Conservation (phyloP, 2,113 vertebrate genomes). For the Pristiophorus japonicus region DNA sequence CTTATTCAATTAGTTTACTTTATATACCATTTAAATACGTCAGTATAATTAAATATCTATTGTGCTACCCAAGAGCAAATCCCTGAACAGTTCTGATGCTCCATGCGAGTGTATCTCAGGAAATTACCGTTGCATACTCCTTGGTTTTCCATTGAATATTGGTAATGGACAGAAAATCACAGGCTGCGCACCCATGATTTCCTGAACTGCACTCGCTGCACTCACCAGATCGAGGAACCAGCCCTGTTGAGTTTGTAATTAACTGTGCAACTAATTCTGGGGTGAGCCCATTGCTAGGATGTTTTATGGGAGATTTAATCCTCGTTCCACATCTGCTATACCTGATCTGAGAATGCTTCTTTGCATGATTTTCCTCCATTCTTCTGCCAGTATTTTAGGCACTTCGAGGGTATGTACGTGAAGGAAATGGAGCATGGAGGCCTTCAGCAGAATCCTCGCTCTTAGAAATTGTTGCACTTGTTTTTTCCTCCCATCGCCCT, state of each 20-base stretch:
- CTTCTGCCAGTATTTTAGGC: not conserved
- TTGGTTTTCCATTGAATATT: not conserved
- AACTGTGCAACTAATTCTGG: too few species aligned
- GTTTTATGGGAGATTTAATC: not conserved
- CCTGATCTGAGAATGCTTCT: too few species aligned
- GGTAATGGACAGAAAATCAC: too few species aligned
- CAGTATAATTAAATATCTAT: not conserved
- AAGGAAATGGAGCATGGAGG: not conserved
- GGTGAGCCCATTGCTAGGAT: not conserved
- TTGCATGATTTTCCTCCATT: not conserved
- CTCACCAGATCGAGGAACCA: not conserved
- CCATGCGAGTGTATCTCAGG: too few species aligned
- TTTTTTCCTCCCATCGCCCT: too few species aligned
- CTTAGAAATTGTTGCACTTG: not conserved
- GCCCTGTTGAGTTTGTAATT: not conserved
- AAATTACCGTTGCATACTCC: not conserved
- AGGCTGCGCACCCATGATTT: not conserved
- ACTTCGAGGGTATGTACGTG: not conserved
- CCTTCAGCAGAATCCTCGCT: not conserved
- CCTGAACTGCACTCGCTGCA: not conserved
- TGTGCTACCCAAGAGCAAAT: not conserved
- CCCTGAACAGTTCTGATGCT: not conserved
- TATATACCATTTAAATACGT: not conserved
- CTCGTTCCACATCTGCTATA: not conserved
- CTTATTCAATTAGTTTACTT: not conserved